phyloP scores from a whole-genome alignment of 2,797 vertebrate genomes.

The Cyclura pinguis region DNA sequence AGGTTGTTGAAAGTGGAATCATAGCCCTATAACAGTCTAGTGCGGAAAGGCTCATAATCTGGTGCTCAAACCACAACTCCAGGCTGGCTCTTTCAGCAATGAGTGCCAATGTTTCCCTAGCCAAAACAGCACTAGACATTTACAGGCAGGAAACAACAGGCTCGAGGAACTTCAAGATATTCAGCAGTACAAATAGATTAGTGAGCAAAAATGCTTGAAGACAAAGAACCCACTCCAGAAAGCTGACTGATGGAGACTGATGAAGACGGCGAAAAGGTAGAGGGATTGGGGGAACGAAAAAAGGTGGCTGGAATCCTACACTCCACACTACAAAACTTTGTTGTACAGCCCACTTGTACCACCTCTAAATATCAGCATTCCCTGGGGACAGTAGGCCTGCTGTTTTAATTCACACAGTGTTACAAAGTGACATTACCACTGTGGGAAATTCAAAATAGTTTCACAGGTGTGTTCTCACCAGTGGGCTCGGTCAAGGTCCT shows the following conservation, averaged over 20 bases:
- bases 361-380: neutral
- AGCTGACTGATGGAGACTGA: neutral
- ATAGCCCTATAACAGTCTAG: too few species aligned
- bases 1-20: too few species aligned
- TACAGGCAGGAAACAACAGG: neutral
- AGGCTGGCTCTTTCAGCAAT: too few species aligned
- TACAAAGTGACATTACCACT: neutral
- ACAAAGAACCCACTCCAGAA: neutral
- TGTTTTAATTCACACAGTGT: neutral
- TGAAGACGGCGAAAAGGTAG: neutral
- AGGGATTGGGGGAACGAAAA: neutral
- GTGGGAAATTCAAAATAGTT: neutral
- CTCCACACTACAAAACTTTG: neutral
- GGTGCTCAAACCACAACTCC: too few species aligned
- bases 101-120: neutral
- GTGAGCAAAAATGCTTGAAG: neutral
- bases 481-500: neutral
- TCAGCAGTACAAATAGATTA: neutral
- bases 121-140: neutral
- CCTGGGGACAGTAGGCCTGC: neutral
- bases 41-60: too few species aligned
- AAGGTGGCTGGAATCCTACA: neutral
- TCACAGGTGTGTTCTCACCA: neutral
- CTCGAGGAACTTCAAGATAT: neutral
- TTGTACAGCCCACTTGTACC: neutral